Conservation (phyloP, 2,113 vertebrate genomes). For the Eudyptes chrysolophus region DNA sequence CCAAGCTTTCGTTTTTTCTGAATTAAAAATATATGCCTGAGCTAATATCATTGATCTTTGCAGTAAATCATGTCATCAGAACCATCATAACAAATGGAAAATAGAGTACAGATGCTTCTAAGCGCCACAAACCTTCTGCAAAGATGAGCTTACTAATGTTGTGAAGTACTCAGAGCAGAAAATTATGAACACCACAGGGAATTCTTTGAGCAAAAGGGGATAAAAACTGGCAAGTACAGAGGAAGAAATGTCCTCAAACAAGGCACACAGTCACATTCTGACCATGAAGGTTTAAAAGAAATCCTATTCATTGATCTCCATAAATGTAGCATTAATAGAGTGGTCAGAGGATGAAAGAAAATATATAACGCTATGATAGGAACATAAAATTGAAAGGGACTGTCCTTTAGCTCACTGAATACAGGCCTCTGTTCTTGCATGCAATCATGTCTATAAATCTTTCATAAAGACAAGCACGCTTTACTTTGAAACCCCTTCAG, state of each 20-base stretch:
- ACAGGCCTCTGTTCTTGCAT: neutral
- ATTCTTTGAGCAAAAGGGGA: neutral
- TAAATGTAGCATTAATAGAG: neutral
- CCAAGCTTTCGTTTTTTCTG: neutral
- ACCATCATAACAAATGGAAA: neutral
- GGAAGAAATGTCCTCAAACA: neutral
- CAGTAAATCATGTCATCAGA: neutral
- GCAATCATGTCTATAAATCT: neutral
- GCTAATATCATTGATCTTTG: neutral
- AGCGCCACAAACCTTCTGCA: neutral
- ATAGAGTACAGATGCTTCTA: neutral
- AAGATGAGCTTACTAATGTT: neutral
- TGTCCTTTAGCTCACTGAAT: neutral
- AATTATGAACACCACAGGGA: neutral
- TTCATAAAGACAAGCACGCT: neutral
- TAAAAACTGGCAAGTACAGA: neutral
- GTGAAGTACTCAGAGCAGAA: neutral
- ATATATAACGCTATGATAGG: neutral
- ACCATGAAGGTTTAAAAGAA: neutral
- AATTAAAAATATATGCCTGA: neutral
- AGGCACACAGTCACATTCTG: neutral
- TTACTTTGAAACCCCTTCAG: neutral
- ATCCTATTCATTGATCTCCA: neutral
- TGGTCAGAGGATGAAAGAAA: neutral
- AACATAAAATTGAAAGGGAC: neutral